Evolutionary conservation across 2,888 invertebrate genomes (phyloP).

Genomic region (Lasioglossum malachurum): DNA sequence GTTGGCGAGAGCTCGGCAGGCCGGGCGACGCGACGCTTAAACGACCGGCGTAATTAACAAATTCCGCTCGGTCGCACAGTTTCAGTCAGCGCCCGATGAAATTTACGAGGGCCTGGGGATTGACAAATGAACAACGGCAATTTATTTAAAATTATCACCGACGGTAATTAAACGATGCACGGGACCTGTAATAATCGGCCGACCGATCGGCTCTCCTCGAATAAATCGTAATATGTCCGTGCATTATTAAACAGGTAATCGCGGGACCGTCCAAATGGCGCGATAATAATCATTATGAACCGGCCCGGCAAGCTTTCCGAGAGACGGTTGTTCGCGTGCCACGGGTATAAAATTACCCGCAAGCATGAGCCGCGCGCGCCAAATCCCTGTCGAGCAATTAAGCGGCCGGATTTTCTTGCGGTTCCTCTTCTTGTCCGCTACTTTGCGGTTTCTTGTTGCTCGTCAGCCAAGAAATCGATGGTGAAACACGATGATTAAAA

Average conservation of each 20-base stretch:
- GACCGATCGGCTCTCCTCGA: constrained; percentile 34
- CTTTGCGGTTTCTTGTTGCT: constrained; percentile 1
- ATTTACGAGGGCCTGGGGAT: constrained; percentile 57
- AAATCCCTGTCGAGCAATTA: constrained; percentile 26
- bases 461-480: not conserved
- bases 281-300: constrained; percentile 52
- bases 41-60: constrained; percentile 54
- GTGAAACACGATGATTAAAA: not conserved
- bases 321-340: not conserved
- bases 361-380: not conserved
- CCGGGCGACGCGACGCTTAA: constrained; percentile 24
- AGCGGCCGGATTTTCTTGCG: not conserved
- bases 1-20: not conserved
- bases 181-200: constrained; percentile 46
- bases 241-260: constrained; percentile 50
- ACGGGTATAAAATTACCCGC: not conserved
- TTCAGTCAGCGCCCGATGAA: constrained; percentile 25
- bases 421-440: constrained; percentile 2
- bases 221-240: constrained; percentile 51
- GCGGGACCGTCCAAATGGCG: constrained; percentile 30
- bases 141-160: constrained; percentile 57
- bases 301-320: constrained; percentile 36
- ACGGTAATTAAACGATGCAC: constrained; percentile 52
- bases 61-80: constrained; percentile 34
- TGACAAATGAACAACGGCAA: constrained; percentile 57